A percentile compares a stretch with the other conserved stretches of the same genome.
Conservation (phyloP, 1,140 invertebrate species). For the Oreohelix idahoensis region DNA sequence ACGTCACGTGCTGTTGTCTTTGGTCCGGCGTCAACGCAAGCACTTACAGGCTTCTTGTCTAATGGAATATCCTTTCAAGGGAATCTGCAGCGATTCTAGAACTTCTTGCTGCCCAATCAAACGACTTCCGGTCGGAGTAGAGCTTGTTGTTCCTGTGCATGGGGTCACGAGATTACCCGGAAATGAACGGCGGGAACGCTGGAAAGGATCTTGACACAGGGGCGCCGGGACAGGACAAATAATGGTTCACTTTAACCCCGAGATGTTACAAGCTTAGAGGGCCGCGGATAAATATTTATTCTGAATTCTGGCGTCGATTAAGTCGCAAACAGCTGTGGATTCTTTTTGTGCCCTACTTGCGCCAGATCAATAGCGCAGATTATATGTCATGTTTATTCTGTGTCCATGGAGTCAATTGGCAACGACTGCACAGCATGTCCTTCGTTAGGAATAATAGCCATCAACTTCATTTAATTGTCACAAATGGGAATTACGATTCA, state of each 20-base stretch:
- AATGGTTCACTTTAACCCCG: constrained; percentile 32
- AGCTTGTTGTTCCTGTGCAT: constrained; percentile 36
- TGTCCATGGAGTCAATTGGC: constrained; percentile 6
- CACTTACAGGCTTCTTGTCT: constrained; percentile 33
- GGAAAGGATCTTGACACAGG: constrained; percentile 28
- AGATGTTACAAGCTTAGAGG: constrained; percentile 33
- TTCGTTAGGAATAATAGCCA: constrained; percentile 6
- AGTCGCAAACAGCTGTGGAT: constrained; percentile 32
- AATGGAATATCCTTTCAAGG: constrained; percentile 35
- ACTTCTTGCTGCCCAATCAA: constrained; percentile 38
- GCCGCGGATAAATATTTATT: constrained; percentile 41
- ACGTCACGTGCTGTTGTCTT: constrained; percentile 22
- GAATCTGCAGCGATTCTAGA: constrained; percentile 24
- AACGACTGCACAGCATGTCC: constrained; percentile 24
- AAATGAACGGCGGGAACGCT: constrained; percentile 36
- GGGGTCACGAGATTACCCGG: constrained; percentile 41
- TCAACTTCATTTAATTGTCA: constrained; percentile 29
- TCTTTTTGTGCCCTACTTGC: constrained; percentile 3
- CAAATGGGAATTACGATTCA: constrained; percentile 28
- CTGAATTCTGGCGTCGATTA: constrained; percentile 35
- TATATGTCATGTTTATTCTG: constrained; percentile 26
- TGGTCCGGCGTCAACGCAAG: not conserved
- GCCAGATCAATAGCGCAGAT: constrained; percentile 29
- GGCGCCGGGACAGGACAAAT: constrained; percentile 28
- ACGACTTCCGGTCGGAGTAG: constrained; percentile 31